Percentiles rank a stretch among this genome's conserved stretches.
phyloP scores from a whole-genome alignment of 1,140 invertebrate species.

The Nasonia giraulti region DNA sequence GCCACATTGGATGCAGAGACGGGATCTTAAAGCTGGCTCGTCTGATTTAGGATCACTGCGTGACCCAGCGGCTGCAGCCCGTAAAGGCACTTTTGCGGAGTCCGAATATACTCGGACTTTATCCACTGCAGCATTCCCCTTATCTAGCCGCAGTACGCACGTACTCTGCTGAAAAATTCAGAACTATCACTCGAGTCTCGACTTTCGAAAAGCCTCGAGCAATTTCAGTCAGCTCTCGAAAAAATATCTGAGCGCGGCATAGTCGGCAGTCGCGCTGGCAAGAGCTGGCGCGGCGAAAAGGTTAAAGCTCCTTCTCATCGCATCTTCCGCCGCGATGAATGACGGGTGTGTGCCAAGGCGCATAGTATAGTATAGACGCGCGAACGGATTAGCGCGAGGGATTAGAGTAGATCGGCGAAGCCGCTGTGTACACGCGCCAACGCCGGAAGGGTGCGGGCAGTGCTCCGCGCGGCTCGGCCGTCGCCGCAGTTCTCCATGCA shows the following conservation, averaged over 20 bases:
- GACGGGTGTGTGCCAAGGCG: not conserved
- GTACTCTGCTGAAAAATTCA: not conserved
- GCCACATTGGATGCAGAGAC: no score
- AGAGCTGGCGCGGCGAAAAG: not conserved
- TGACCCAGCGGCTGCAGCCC: not conserved
- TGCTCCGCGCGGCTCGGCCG: not conserved
- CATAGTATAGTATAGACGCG: not conserved
- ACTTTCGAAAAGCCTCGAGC: no score
- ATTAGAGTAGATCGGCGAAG: constrained; percentile 44
- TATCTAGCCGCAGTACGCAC: not conserved
- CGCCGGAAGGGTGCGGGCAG: not conserved
- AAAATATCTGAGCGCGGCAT: no score
- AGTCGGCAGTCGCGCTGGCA: no score
- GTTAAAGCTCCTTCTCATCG: not conserved
- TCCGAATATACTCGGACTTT: not conserved
- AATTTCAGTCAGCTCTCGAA: no score
- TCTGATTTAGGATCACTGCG: no score
- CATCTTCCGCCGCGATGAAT: constrained; percentile 3
- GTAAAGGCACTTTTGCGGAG: not conserved
- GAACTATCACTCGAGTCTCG: not conserved
- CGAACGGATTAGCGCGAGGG: constrained; percentile 50
- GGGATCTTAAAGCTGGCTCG: no score
- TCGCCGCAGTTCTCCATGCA: not conserved
- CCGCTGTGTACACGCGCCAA: not conserved
- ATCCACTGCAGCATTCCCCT: not conserved